phyloP scores from a whole-genome alignment of 2,797 vertebrate species.

The Eremophila alpestris region DNA sequence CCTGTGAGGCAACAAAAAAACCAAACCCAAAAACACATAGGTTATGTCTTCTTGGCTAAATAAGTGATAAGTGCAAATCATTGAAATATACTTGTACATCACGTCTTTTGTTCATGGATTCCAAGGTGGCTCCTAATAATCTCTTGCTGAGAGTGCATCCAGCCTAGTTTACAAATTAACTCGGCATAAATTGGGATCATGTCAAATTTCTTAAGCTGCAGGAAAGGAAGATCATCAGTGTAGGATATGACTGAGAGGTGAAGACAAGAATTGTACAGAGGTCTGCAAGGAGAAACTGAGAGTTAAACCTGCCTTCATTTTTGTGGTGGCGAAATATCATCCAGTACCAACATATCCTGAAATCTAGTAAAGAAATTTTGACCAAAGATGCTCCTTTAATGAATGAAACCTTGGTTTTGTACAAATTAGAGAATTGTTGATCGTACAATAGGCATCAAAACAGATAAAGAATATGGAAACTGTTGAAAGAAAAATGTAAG shows the following conservation, averaged over 20 bases:
- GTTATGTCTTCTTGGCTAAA: not conserved
- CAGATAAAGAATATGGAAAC: not conserved
- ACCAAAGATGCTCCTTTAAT: not conserved
- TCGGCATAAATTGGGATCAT: not conserved
- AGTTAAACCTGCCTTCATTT: not conserved
- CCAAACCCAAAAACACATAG: accelerated
- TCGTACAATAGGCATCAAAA: not conserved
- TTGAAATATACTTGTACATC: not conserved
- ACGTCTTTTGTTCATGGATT: not conserved
- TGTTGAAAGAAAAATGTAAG: not conserved
- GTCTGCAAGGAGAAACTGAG: not conserved
- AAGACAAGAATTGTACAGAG: not conserved
- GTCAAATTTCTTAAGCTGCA: not conserved
- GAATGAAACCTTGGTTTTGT: not conserved
- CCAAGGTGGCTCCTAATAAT: not conserved
- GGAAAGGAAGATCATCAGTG: not conserved
- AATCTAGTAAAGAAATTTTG: not conserved
- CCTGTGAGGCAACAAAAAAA: not conserved
- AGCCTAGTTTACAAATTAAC: not conserved
- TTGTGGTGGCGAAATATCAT: not conserved
- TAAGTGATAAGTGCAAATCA: not conserved
- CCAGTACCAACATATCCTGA: not conserved
- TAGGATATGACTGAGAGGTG: not conserved
- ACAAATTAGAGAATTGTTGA: not conserved
- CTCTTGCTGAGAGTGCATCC: not conserved